Evolutionary conservation across 2,888 invertebrate species (phyloP).

Genomic region (Caenorhabditis sp.): DNA sequence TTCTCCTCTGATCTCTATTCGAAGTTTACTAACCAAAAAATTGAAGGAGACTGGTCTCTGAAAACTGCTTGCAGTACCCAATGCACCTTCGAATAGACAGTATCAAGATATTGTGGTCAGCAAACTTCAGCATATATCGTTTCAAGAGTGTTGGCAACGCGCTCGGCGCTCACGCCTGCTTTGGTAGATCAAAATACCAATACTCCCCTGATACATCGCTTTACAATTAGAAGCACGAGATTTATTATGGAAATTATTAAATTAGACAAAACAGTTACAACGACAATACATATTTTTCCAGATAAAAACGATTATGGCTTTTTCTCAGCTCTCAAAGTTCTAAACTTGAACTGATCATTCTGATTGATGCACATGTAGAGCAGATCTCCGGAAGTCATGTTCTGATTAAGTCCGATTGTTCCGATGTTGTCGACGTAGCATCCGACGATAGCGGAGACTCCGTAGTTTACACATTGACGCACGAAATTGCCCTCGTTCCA

Average conservation of each 20-base stretch:
- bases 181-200: too few species aligned
- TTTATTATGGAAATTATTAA: conserved; percentile 1
- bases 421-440: conserved; percentile 45
- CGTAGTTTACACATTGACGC: conserved; percentile 47
- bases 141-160: too few species aligned
- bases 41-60: too few species aligned
- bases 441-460: conserved; percentile 44
- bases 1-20: too few species aligned
- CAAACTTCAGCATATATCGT: too few species aligned
- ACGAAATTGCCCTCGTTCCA: conserved; percentile 60
- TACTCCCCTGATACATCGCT: too few species aligned
- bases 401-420: conserved; percentile 48
- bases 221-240: not conserved
- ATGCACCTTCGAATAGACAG: too few species aligned
- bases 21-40: too few species aligned
- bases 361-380: conserved; percentile 50
- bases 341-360: conserved; percentile 47
- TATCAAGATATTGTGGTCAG: too few species aligned
- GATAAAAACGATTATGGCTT: not conserved
- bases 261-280: not conserved
- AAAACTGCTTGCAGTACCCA: too few species aligned
- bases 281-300: too few species aligned
- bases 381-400: conserved; percentile 36
- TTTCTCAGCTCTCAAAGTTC: conserved; percentile 36
- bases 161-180: too few species aligned